Percentiles rank a stretch among this genome's conserved stretches.
Evolutionary conservation across 2,113 vertebrate species (phyloP).

Genomic region (Geococcyx californianus): DNA sequence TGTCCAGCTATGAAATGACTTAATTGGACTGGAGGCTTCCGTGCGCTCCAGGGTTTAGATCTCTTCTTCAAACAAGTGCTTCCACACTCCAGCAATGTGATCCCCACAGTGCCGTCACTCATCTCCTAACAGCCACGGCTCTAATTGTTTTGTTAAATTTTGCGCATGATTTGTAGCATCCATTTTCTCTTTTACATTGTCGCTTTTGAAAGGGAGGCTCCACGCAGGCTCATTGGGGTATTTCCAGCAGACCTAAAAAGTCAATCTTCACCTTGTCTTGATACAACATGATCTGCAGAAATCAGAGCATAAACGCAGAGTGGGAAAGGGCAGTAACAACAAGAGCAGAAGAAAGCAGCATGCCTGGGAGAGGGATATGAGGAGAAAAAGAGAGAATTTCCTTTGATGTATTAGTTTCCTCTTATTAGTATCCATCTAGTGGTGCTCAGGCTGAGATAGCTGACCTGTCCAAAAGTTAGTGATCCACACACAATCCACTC

Average conservation of each 20-base stretch:
- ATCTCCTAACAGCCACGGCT: neutral
- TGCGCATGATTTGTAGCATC: neutral
- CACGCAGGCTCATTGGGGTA: neutral
- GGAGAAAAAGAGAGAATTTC: slow-evolving; percentile 56
- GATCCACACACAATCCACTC: slow-evolving; percentile 71
- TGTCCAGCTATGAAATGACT: neutral
- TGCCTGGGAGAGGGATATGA: slow-evolving; percentile 59
- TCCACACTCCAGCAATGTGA: neutral
- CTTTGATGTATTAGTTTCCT: slow-evolving; percentile 73
- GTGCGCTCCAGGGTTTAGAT: neutral
- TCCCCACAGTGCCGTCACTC: neutral
- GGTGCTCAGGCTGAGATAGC: slow-evolving; percentile 69
- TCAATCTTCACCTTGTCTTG: slow-evolving; percentile 35
- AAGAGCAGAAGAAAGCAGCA: slow-evolving; percentile 60
- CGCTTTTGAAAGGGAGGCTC: slow-evolving; percentile 2
- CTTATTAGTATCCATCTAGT: slow-evolving; percentile 74
- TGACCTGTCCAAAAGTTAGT: slow-evolving; percentile 78
- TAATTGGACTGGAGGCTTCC: neutral
- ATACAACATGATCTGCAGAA: slow-evolving; percentile 50
- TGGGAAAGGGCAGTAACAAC: slow-evolving; percentile 63
- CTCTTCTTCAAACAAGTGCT: neutral
- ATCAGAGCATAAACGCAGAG: slow-evolving; percentile 40
- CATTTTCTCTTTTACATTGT: neutral
- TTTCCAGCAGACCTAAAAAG: slow-evolving; percentile 47
- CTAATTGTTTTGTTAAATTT: slow-evolving; percentile 31